Conservation (phyloP, 2,113 vertebrate species). For the Formicarius rufipectus region DNA sequence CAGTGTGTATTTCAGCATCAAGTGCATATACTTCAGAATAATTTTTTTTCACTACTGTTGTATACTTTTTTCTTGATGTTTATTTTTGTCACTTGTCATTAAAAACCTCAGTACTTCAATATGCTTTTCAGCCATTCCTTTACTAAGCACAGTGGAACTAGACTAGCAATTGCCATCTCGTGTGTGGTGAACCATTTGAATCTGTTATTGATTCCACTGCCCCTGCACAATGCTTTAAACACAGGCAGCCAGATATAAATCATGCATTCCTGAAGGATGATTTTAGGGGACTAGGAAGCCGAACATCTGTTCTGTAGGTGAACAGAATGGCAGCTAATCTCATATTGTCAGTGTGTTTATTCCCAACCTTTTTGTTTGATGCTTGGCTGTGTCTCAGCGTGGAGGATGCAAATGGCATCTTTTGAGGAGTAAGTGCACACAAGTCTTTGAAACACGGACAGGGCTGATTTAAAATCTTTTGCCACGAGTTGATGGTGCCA, state of each 20-base stretch:
- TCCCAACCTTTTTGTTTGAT: constrained; percentile 27
- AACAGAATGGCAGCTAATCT: constrained; percentile 53
- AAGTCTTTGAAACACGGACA: not conserved
- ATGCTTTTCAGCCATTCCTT: not conserved
- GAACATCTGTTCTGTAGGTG: constrained; percentile 72
- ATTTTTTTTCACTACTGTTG: not conserved
- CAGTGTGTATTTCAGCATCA: not conserved
- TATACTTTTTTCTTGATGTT: not conserved
- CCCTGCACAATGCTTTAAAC: not conserved
- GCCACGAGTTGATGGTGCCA: constrained; percentile 10
- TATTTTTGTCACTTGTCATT: not conserved
- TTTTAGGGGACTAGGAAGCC: constrained; percentile 54
- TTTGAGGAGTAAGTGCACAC: not conserved
- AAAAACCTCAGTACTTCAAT: not conserved
- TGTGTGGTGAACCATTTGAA: not conserved
- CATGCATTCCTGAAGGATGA: not conserved
- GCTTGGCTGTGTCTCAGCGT: constrained; percentile 5
- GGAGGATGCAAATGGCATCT: constrained; percentile 41
- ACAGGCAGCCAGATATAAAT: not conserved
- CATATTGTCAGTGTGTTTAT: constrained; percentile 32
- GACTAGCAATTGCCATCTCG: not conserved
- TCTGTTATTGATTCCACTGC: not conserved
- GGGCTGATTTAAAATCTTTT: constrained; percentile 35
- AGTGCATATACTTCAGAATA: not conserved
- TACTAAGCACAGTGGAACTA: not conserved